Conservation (phyloP, 2,113 vertebrate genomes). For the Semicossyphus pulcher region DNA sequence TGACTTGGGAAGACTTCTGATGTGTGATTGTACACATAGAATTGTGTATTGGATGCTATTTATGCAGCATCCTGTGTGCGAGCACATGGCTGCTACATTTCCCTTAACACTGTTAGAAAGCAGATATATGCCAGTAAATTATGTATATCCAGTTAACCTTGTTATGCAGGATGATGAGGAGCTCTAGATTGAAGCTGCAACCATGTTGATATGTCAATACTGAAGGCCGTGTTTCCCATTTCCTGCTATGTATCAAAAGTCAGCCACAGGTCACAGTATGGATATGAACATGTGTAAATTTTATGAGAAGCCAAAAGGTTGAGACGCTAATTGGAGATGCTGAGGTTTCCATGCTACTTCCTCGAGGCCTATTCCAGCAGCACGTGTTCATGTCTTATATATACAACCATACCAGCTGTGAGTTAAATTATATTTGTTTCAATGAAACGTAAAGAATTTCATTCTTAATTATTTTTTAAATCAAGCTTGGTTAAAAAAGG, state of each 20-base stretch:
- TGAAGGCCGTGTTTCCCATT: not conserved
- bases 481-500: too few species aligned
- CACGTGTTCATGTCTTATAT: slow-evolving; percentile 4
- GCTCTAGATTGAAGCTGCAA: not conserved
- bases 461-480: too few species aligned
- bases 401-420: not conserved
- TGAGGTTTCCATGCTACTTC: not conserved
- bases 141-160: slow-evolving; percentile 40
- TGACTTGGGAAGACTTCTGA: too few species aligned
- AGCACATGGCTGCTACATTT: not conserved
- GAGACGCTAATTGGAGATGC: slow-evolving; percentile 2
- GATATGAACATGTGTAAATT: slow-evolving; percentile 8
- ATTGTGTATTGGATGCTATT: not conserved
- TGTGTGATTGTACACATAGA: too few species aligned
- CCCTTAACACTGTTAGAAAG: not conserved
- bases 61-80: not conserved
- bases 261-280: slow-evolving; percentile 15
- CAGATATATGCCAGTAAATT: slow-evolving; percentile 26
- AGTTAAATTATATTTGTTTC: too few species aligned
- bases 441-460: too few species aligned
- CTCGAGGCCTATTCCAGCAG: too few species aligned
- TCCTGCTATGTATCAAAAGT: slow-evolving; percentile 2
- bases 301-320: slow-evolving; percentile 12
- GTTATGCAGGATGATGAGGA: slow-evolving; percentile 20
- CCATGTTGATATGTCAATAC: not conserved